phyloP scores from a whole-genome alignment of 92 coral and sea anemone genomes.

The Porites divaricata region DNA sequence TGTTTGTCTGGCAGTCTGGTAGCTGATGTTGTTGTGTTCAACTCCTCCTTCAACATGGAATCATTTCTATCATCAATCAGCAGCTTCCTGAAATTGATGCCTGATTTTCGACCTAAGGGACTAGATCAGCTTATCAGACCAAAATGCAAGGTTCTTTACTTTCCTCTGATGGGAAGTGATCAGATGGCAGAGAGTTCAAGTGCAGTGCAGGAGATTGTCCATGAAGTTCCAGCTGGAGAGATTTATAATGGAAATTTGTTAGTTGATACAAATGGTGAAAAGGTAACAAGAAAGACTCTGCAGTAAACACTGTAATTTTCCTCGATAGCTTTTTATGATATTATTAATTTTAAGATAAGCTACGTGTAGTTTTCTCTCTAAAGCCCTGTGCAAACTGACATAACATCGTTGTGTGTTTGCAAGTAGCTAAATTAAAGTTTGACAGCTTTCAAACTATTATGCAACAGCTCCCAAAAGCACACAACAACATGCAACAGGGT shows the following conservation, averaged over 20 bases:
- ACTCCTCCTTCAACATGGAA: conserved; percentile 95
- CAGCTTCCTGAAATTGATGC: conserved; percentile 88
- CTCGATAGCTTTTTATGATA: too few species aligned
- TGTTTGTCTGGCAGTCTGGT: conserved; percentile 71
- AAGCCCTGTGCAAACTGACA: too few species aligned
- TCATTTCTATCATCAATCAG: conserved; percentile 82
- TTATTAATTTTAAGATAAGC: too few species aligned
- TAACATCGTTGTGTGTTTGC: too few species aligned
- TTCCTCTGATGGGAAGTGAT: conserved; percentile 48
- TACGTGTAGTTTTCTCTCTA: too few species aligned
- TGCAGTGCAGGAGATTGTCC: too few species aligned
- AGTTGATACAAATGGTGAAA: background rate
- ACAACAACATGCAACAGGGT: too few species aligned
- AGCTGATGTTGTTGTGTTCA: conserved; percentile 91
- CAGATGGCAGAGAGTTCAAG: background rate
- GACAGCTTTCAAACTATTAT: too few species aligned
- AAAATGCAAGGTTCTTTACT: conserved; percentile 88
- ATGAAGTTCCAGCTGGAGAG: background rate
- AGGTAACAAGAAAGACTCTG: background rate
- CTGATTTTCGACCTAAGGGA: conserved; percentile 87
- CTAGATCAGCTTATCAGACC: conserved; percentile 69
- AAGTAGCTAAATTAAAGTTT: too few species aligned
- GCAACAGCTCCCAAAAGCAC: too few species aligned
- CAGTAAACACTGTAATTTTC: background rate
- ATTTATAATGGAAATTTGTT: too few species aligned